Percentiles rank a stretch among this genome's conserved stretches.
These are phyloP conservation scores for Eudemis profundana DNA, from an alignment of 2,888 invertebrate genomes.

Conservation along the genomic window DNA sequence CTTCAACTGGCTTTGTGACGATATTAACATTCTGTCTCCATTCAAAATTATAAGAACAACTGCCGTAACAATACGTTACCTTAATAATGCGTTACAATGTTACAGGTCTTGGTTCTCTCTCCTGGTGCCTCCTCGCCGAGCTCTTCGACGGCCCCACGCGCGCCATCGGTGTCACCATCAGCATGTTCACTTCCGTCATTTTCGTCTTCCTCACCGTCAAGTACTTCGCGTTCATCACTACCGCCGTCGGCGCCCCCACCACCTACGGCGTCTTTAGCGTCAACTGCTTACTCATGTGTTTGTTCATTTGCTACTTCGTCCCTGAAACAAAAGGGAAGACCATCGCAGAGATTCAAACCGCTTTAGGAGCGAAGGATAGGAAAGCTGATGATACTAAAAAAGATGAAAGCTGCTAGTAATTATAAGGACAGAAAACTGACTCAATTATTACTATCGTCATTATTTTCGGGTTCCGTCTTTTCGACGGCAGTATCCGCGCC, in stretches of 20 bases:
- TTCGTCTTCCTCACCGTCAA: conserved; percentile 47
- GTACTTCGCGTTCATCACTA: conserved; percentile 47
- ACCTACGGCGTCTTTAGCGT: conserved; percentile 50
- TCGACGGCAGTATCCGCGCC: too few species aligned
- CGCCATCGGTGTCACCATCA: conserved; percentile 45
- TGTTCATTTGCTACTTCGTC: conserved; percentile 45
- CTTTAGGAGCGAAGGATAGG: conserved; percentile 42
- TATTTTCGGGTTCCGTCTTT: too few species aligned
- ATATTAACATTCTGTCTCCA: too few species aligned
- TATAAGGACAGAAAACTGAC: not conserved
- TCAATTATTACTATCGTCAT: not conserved
- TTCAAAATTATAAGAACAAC: too few species aligned
- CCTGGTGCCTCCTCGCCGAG: conserved; percentile 64
- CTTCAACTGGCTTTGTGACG: too few species aligned
- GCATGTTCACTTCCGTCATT: conserved; percentile 26
- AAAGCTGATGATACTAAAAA: not conserved
- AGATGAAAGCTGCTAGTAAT: not conserved
- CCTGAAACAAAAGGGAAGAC: conserved; percentile 52
- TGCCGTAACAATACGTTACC: too few species aligned
- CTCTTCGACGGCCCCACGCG: conserved; percentile 52
- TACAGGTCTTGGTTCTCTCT: conserved; percentile 66
- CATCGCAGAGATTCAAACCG: conserved; percentile 49
- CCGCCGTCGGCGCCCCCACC: conserved; percentile 44
- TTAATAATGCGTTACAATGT: too few species aligned
- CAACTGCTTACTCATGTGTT: conserved; percentile 39